Base-by-base conservation (phyloP, 1,140 invertebrate species). In the Drosophila parvula region DNA sequence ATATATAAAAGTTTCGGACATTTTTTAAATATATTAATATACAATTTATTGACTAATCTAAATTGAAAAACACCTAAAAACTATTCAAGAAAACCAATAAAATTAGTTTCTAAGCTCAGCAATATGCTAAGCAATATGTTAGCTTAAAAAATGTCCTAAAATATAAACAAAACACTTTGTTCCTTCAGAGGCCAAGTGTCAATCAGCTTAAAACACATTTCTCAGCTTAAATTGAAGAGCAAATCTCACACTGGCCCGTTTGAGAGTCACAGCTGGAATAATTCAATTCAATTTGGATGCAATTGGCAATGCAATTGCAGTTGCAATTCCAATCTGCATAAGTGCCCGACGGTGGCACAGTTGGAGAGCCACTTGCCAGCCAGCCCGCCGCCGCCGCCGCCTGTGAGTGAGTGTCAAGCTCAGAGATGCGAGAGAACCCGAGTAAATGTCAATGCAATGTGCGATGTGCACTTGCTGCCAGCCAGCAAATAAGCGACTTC, bases 401-500 rank as follows among this genome's bases (percentile, higher is more conserved):
- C 27, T 3, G 22, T 22, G 18, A 73, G 68, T 48, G 43, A 64
- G 47, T 50, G 60, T 58, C 30, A 65, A 62, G 41, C 34, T 30
- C 61, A 36, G 61, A 58, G 61, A 58, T 32, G 51, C 34, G 55
- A 56, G 38, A 45, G 55, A 59, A 58, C 34, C 30, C 30, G 44
- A 74, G 79, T 74, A 89, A 89, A 88, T 88, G 84, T 88, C 84
- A 84, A 89, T 88, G 84, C 74, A 73, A 79, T 74, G 62, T 32
- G 40, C 65, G 65, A 56, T 68, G 84, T 82, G 76, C 83, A 86
- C 83, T 89, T 89, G 84, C 64, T 18, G 64, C 69, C 76, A 43
- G 79, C 83, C 76, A 71, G 79, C 83, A 89, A 88, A 88, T 81
- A 80, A 88, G 84, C 77, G 55, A 88, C 84, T 88, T 88, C 84